phyloP scores from a whole-genome alignment of 2,888 invertebrate species.

The Napeogenes sylphis region DNA sequence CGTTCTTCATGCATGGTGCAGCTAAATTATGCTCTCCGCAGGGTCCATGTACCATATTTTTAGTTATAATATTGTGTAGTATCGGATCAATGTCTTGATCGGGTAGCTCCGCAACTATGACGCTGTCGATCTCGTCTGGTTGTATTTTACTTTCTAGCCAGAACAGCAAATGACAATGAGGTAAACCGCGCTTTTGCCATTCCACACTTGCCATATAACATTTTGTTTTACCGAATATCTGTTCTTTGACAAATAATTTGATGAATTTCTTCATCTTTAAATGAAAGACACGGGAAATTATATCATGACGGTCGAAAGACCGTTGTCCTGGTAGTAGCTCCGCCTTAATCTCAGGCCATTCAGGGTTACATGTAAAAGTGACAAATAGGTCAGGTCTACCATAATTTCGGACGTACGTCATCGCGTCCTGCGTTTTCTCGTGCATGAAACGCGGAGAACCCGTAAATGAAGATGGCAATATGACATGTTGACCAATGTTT shows the following conservation, averaged over 20 bases:
- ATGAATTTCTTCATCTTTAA: conserved; percentile 25
- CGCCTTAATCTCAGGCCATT: conserved; percentile 22
- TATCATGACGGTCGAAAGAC: conserved; percentile 25
- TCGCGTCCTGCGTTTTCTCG: conserved; percentile 27
- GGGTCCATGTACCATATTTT: conserved; percentile 37
- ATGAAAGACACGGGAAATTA: conserved; percentile 25
- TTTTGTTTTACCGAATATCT: conserved; percentile 24
- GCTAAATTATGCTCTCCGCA: conserved; percentile 29
- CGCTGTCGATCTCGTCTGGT: conserved; percentile 40
- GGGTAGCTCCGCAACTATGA: conserved; percentile 40
- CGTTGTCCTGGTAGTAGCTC: conserved; percentile 18
- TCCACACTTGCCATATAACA: conserved; percentile 37
- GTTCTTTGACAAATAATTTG: conserved; percentile 21
- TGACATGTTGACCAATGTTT: conserved; percentile 23
- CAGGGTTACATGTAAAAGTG: conserved; percentile 24
- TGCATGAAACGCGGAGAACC: conserved; percentile 32
- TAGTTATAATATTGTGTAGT: conserved; percentile 27
- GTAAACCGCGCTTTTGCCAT: conserved; percentile 39
- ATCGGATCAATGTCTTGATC: conserved; percentile 29
- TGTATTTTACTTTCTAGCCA: conserved; percentile 38
- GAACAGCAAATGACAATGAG: conserved; percentile 37
- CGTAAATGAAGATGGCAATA: conserved; percentile 30
- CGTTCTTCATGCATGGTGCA: conserved; percentile 28
- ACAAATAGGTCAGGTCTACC: conserved; percentile 24
- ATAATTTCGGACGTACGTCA: conserved; percentile 10